Percentiles rank a stretch among this genome's conserved stretches.
Conservation (phyloP, 1,140 invertebrate genomes). For the Globodera ellingtonae region DNA sequence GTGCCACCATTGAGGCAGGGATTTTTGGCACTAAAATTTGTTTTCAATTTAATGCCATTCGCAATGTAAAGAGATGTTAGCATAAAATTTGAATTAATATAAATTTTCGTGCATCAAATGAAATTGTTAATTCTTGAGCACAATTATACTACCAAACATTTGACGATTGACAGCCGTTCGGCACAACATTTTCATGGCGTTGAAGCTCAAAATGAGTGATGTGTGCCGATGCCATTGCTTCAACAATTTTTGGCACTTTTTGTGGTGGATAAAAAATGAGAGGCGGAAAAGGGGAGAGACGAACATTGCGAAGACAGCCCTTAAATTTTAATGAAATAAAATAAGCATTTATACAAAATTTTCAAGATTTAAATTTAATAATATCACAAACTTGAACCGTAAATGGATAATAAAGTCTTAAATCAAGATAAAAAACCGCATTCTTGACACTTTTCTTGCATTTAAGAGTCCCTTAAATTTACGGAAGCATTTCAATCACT, state of each 20-base stretch:
- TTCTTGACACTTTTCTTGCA: too few relatives aligned
- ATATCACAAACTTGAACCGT: too few relatives aligned
- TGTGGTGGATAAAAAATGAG: slow-evolving; percentile 77
- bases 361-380: too few relatives aligned
- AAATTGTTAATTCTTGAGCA: too few relatives aligned
- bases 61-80: not conserved
- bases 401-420: too few relatives aligned
- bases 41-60: not conserved
- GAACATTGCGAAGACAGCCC: slow-evolving; percentile 87
- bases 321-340: slow-evolving; percentile 68
- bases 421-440: too few relatives aligned
- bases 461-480: too few relatives aligned
- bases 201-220: slow-evolving; percentile 30
- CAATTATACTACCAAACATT: slow-evolving; percentile 3
- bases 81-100: not conserved
- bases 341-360: too few relatives aligned
- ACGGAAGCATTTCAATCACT: too few relatives aligned
- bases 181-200: slow-evolving; percentile 21
- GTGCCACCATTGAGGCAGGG: slow-evolving; percentile 51
- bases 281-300: slow-evolving; percentile 79
- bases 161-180: not conserved
- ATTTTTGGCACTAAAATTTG: slow-evolving; percentile 47
- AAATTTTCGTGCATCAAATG: too few relatives aligned
- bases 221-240: not conserved
- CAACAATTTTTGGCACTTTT: slow-evolving; percentile 12